Evolutionary conservation across 2,113 vertebrate genomes (phyloP), one percentile per base, ranked within the genome.

Genomic region (Amazona guildingii): DNA sequence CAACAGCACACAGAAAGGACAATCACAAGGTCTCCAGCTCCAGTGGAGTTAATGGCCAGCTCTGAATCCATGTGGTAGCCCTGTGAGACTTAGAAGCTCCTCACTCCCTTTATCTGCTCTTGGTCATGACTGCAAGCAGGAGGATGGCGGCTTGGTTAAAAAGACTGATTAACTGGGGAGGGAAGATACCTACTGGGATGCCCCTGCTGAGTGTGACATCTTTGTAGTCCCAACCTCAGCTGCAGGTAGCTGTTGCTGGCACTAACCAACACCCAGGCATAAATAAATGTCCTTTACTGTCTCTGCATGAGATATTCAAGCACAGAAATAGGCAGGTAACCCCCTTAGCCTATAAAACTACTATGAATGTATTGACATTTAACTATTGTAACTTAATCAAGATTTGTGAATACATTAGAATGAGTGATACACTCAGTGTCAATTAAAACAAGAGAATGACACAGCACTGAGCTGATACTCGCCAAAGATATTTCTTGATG

Each of bases 371-470:
- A 69, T 51, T 94, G 93, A 94, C 70, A 94, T 97, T 96, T 97
- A 95, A 95, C 94, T 95, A 92, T 28, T 94, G 68, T 96, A 49
- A 85, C 87, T 97, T 97, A 75, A 87, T 96, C 88, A 90, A 92
- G 85, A 92, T 94, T 80, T 72, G 64, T 72, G 92, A 96, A 93
- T 92, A 72, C 4, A 1, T 95, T 83, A 85, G 52, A 70, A 86
- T 78, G 59, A 59, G 70, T 89, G 83, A 97, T 66, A 86, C 63
- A 80, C 51, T 94, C 96, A 80, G 90, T 93, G 82, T 95, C 94
- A 95, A 88, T 95, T 94, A 44, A 92, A 95, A 79, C 55, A 96
- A 93, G 83, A 93, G 67, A 91, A 95, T 90, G 94, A 97, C 82
- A 92, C 70, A 96, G 86, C 86, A 96, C 55, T 61, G 87, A 90